These are phyloP conservation scores for Troides oblongomaculatus DNA, from an alignment of 2,888 invertebrate species.

Conservation along the genomic window DNA sequence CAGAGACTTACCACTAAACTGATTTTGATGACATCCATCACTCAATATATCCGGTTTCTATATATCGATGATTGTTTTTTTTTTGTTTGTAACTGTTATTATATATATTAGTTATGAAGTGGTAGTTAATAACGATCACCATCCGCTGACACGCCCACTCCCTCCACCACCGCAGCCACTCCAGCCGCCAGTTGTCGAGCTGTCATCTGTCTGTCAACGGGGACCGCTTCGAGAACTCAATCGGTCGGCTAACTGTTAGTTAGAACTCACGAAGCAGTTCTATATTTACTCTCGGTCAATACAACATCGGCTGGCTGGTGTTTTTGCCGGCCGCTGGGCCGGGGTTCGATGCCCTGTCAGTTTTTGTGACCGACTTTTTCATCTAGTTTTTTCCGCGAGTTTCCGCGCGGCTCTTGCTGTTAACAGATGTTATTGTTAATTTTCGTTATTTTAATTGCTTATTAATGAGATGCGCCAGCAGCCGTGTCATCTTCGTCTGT, in stretches of 20 bases:
- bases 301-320: slow-evolving; percentile 26
- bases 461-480: slow-evolving; percentile 15
- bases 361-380: slow-evolving; percentile 29
- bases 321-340: slow-evolving; percentile 35
- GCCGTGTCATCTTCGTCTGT: neutral
- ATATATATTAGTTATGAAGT: no score
- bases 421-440: slow-evolving; percentile 22
- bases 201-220: slow-evolving; percentile 45
- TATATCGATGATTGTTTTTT: no score
- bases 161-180: neutral
- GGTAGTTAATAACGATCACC: no score
- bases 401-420: slow-evolving; percentile 4
- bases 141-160: no score
- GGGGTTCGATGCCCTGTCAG: slow-evolving; percentile 32
- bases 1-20: no score
- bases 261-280: slow-evolving; percentile 5
- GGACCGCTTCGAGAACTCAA: slow-evolving; percentile 27
- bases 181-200: slow-evolving; percentile 48
- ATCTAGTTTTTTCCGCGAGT: slow-evolving; percentile 15
- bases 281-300: slow-evolving; percentile 20
- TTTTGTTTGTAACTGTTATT: no score
- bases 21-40: no score
- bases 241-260: slow-evolving; percentile 1
- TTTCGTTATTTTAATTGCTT: slow-evolving; percentile 22
- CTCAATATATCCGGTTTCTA: no score